Evolutionary conservation across 2,888 invertebrate genomes (phyloP).

Genomic region (Lithophane semibrunnea): DNA sequence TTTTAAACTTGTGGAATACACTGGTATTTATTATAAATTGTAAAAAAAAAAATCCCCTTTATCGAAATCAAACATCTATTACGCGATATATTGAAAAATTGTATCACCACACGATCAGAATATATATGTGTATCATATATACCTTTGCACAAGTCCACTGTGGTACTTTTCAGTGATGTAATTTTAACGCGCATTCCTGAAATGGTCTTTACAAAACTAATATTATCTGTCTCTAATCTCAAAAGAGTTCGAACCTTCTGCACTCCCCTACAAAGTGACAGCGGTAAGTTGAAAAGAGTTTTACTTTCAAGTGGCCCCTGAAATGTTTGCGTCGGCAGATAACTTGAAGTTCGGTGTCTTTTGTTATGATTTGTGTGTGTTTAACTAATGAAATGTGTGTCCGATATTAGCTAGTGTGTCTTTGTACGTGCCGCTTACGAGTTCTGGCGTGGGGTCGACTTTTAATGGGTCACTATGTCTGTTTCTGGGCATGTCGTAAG

Average conservation of each 20-base stretch:
- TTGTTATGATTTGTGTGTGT: slow-evolving; percentile 58
- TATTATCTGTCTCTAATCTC: neutral
- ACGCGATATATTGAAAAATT: neutral
- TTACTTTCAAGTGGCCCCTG: slow-evolving; percentile 56
- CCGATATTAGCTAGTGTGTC: slow-evolving; percentile 18
- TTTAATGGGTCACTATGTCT: slow-evolving; percentile 37
- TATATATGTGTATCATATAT: neutral
- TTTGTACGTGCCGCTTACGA: slow-evolving; percentile 22
- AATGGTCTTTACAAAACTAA: neutral
- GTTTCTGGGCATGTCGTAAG: slow-evolving; percentile 9
- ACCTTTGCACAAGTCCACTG: neutral
- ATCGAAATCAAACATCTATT: neutral
- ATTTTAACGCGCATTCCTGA: neutral
- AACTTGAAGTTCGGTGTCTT: slow-evolving; percentile 53
- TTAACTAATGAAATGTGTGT: slow-evolving; percentile 63
- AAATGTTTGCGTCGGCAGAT: slow-evolving; percentile 66
- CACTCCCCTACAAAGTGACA: neutral
- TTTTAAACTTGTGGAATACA: neutral
- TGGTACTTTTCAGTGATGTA: neutral
- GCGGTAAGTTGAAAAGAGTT: slow-evolving; percentile 63
- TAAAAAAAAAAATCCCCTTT: neutral
- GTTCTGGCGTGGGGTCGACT: neutral
- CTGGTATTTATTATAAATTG: neutral
- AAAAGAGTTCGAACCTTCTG: neutral
- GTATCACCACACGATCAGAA: neutral